phyloP scores from a whole-genome alignment of 2,888 invertebrate species.

The Caenorhabditis imperialis region DNA sequence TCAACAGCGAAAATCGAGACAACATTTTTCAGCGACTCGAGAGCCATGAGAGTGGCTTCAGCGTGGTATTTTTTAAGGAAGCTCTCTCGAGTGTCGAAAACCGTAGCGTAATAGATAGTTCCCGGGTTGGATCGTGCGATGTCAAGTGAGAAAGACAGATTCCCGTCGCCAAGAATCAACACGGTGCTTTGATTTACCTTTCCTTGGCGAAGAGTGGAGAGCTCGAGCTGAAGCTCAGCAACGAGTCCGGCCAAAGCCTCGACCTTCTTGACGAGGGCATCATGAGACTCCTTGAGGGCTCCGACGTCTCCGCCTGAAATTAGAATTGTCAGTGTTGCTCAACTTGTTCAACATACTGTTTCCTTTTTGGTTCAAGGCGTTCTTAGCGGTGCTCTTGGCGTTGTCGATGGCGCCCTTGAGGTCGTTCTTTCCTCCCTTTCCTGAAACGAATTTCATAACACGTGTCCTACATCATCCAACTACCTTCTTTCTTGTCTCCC shows the following conservation, averaged over 20 bases:
- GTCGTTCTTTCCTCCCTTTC: conserved; percentile 27
- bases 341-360: neutral
- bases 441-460: no score
- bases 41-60: conserved; percentile 28
- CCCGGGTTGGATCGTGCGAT: conserved; percentile 38
- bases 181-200: conserved; percentile 26
- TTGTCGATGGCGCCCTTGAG: conserved; percentile 49
- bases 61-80: conserved; percentile 55
- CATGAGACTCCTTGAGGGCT: conserved; percentile 56
- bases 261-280: conserved; percentile 57
- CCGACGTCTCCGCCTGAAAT: conserved; percentile 41
- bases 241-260: conserved; percentile 57
- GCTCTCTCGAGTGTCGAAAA: conserved; percentile 55
- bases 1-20: conserved; percentile 56
- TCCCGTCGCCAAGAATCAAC: conserved; percentile 66
- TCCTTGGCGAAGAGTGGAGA: conserved; percentile 35
- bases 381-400: conserved; percentile 53
- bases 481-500: conserved; percentile 9
- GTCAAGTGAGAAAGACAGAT: conserved; percentile 63
- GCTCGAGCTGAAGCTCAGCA: conserved; percentile 52
- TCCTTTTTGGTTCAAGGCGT: conserved; percentile 37
- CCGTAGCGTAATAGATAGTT: conserved; percentile 53
- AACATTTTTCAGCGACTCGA: conserved; percentile 47
- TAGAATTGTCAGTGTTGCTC: neutral
- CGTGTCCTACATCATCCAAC: no score